phyloP scores from a whole-genome alignment of 2,113 vertebrate genomes.

The Chelonoidis abingdonii region DNA sequence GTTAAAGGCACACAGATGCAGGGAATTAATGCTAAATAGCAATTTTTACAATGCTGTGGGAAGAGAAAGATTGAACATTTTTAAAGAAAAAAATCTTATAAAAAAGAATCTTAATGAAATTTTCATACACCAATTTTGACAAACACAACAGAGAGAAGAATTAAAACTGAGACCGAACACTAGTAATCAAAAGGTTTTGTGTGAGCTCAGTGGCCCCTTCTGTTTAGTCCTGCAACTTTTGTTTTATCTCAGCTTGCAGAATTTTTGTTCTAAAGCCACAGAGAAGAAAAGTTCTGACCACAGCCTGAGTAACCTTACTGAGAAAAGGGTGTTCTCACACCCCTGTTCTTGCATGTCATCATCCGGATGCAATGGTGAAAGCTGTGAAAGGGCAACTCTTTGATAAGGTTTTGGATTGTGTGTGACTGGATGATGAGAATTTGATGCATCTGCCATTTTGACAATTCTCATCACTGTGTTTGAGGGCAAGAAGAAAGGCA shows the following conservation, averaged over 20 bases:
- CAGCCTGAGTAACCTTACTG: conserved; percentile 9
- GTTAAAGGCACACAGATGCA: background rate
- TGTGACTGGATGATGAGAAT: background rate
- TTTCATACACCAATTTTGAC: background rate
- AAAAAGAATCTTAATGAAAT: background rate
- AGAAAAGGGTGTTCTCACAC: background rate
- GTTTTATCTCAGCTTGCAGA: background rate
- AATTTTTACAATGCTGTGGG: background rate
- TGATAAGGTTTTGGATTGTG: background rate
- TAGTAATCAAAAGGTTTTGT: background rate
- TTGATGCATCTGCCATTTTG: background rate
- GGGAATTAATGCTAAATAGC: background rate
- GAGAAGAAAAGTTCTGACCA: conserved; percentile 24
- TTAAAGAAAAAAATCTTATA: background rate
- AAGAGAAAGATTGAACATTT: background rate
- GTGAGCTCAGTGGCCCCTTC: background rate
- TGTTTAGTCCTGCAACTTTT: background rate
- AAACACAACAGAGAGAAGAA: background rate
- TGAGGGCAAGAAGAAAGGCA: background rate
- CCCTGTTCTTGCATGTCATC: conserved; percentile 1
- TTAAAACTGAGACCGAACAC: background rate
- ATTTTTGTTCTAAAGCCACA: background rate
- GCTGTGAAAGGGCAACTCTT: conserved; percentile 20
- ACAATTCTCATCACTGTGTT: background rate
- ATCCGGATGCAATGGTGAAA: conserved; percentile 16